Conservation (phyloP, 2,113 vertebrate species). For the Agapornis roseicollis region DNA sequence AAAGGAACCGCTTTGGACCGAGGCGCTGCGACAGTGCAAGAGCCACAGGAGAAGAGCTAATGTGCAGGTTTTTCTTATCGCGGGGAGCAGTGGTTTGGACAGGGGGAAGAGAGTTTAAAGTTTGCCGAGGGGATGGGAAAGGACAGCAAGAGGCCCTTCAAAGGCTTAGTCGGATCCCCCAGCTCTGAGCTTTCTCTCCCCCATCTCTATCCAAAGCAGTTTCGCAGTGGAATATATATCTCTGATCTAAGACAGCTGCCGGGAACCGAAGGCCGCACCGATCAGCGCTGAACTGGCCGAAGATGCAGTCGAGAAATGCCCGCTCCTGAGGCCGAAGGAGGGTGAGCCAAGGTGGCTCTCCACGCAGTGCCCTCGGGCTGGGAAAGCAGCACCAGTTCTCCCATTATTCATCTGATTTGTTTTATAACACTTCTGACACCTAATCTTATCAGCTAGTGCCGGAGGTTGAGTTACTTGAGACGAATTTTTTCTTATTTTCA, state of each 20-base stretch:
- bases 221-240: constrained; percentile 65
- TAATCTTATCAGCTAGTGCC: constrained; percentile 60
- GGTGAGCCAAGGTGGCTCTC: background rate
- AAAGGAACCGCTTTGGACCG: background rate
- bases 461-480: constrained; percentile 1
- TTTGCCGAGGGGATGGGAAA: background rate
- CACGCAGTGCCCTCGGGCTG: background rate
- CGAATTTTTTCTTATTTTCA: background rate
- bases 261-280: constrained; percentile 37
- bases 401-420: constrained; percentile 59
- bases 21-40: background rate
- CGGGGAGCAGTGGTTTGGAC: background rate
- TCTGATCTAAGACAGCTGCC: constrained; percentile 68
- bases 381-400: background rate
- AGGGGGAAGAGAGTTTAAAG: background rate
- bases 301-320: constrained; percentile 31
- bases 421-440: constrained; percentile 58
- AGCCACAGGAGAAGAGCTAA: background rate
- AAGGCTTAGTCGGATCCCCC: background rate
- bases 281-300: background rate
- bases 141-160: background rate
- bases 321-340: background rate
- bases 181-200: background rate
- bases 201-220: background rate
- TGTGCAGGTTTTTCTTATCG: background rate